These are phyloP conservation scores for Scalopus aquaticus DNA, from an alignment of 2,113 vertebrate genomes.

Conservation along the genomic window DNA sequence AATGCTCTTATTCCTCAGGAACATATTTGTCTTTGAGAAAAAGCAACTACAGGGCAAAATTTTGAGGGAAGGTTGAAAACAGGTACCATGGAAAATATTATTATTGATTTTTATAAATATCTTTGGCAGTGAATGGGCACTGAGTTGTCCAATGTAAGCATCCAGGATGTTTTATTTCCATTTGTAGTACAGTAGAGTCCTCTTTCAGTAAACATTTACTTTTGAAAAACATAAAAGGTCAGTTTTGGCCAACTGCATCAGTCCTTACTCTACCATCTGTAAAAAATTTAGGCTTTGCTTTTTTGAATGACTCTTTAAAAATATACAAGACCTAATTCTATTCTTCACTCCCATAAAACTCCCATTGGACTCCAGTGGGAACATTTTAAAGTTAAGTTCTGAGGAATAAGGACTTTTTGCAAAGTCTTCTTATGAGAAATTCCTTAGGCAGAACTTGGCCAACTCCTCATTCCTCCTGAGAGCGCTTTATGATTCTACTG, in stretches of 20 bases:
- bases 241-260: slow-evolving; percentile 59
- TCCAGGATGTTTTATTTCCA: not conserved
- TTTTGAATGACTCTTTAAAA: slow-evolving; percentile 75
- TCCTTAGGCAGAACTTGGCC: slow-evolving; percentile 28
- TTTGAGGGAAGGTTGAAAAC: slow-evolving; percentile 51
- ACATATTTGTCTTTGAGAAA: slow-evolving; percentile 53
- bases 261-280: slow-evolving; percentile 55
- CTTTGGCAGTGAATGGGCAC: slow-evolving; percentile 39
- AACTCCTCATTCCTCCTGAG: slow-evolving; percentile 31
- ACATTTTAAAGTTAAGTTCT: slow-evolving; percentile 63
- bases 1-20: slow-evolving; percentile 49
- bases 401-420: slow-evolving; percentile 39
- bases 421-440: slow-evolving; percentile 60
- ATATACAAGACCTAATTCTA: slow-evolving; percentile 65
- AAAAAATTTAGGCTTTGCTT: slow-evolving; percentile 71
- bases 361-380: slow-evolving; percentile 56
- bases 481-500: not conserved
- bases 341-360: slow-evolving; percentile 57
- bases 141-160: slow-evolving; percentile 64
- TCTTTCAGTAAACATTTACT: slow-evolving; percentile 68
- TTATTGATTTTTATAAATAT: slow-evolving; percentile 64
- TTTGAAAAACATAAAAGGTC: slow-evolving; percentile 70
- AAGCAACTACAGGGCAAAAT: slow-evolving; percentile 34
- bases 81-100: slow-evolving; percentile 68
- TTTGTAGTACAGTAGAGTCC: slow-evolving; percentile 44